A percentile compares a stretch with the other conserved stretches of the same genome.
Evolutionary conservation across 2,888 invertebrate species (phyloP).

Genomic region (Sarcophaga carnaria): DNA sequence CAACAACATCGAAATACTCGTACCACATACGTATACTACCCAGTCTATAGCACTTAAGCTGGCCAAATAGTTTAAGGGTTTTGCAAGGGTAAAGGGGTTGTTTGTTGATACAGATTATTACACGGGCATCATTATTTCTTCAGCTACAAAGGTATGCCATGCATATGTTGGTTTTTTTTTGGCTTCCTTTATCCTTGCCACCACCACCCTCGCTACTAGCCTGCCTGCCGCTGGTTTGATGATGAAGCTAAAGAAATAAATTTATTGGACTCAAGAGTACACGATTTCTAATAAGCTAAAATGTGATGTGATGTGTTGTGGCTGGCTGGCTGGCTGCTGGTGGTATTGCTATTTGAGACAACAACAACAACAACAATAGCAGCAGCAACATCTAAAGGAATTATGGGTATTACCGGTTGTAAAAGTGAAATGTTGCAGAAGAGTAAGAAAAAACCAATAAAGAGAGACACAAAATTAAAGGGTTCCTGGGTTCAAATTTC

Average conservation of each 20-base stretch:
- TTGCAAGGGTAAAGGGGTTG: background rate
- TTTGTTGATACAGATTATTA: constrained; percentile 27
- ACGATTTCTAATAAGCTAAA: constrained; percentile 70
- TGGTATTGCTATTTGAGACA: background rate
- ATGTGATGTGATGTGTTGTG: constrained; percentile 50
- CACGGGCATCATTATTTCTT: constrained; percentile 8
- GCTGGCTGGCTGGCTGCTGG: background rate
- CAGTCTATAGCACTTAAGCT: constrained; percentile 42
- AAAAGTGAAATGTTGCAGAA: constrained; percentile 64
- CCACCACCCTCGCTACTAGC: too few relatives aligned
- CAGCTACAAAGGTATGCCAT: background rate
- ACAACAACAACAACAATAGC: constrained; percentile 9
- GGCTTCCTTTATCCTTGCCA: too few relatives aligned
- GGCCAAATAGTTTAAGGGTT: background rate
- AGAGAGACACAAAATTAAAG: constrained; percentile 6
- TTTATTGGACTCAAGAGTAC: constrained; percentile 70
- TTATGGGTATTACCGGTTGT: constrained; percentile 62
- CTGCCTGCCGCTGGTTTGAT: too few relatives aligned
- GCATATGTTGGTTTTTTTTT: background rate
- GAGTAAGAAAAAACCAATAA: background rate
- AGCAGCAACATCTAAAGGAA: constrained; percentile 52
- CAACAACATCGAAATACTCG: constrained; percentile 34
- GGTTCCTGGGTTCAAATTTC: constrained; percentile 35
- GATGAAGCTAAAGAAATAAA: constrained; percentile 60
- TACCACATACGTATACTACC: background rate